Base-by-base conservation (phyloP, 1,140 invertebrate genomes). In the Sitophilus oryzae region DNA sequence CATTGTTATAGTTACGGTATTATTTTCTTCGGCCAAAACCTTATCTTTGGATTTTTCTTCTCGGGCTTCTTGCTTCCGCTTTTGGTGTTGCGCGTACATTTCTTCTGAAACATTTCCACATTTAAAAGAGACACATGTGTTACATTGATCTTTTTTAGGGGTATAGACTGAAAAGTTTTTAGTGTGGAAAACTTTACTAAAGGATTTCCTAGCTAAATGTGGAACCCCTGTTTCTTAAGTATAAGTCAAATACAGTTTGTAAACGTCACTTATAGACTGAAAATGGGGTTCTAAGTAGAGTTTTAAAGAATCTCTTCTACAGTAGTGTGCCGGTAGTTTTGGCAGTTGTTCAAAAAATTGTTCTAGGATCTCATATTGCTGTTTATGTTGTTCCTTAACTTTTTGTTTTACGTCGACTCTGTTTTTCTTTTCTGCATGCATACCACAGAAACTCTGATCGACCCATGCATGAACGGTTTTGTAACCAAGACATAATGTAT, bases 31-130 rank as follows among this genome's bases (percentile, higher is more conserved):
- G 8, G 41, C 42, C 3, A 4, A 8, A 16, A 23, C 2, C 25
- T 55, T 55, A 15, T 47, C 22, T 3, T 47, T 47, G 15, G 14
- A 15, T 47, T 47, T 47, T n/a, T n/a, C 11, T 30, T 30, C n/a
- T 23, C 44, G 11, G n/a, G 21, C 25, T 46, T 46, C 34, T 14
- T n/a, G 14, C 10, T 47, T 47, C 19, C 25, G 25, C 10, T 47
- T 16, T 5, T 30, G 25, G 44, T 47, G 25, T 16, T 47, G n/a
- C 11, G 25, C 34, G 2, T 22, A 47, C 11, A 14, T 23, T 18
- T 46, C 44, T 21, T 47, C 44, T 47, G 25, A 8, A 14, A 47
- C 25, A 30, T 47, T 47, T 47, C 18, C 22, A 34, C 34, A 22
- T 16, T 47, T 22, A 47, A 30, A 35, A 16, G 14, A n/a, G 16